Evolutionary conservation across 2,113 vertebrate species (phyloP).

Genomic region (Vulpes ferrilata): DNA sequence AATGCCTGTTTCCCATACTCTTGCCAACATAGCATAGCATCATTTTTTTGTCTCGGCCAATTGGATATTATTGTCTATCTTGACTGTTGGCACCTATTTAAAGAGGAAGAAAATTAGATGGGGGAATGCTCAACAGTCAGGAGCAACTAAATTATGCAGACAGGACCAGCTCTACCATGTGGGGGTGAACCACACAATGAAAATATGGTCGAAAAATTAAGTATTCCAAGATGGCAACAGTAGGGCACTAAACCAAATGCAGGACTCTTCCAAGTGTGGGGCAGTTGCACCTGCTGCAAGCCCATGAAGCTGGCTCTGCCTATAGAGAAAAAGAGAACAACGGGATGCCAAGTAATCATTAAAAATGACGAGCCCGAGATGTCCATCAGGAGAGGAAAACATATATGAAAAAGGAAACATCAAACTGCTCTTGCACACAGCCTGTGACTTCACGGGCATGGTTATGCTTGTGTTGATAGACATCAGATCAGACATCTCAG

Average conservation of each 20-base stretch:
- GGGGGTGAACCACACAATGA: neutral
- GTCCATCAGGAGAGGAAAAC: neutral
- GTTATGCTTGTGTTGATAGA: neutral
- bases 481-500: neutral
- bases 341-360: neutral
- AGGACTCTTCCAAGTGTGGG: neutral
- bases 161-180: neutral
- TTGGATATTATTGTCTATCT: neutral
- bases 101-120: neutral
- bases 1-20: neutral
- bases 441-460: neutral
- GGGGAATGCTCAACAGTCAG: neutral
- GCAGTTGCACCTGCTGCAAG: neutral
- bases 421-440: neutral
- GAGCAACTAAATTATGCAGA: neutral
- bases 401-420: neutral
- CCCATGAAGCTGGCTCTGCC: neutral
- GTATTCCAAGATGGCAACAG: neutral
- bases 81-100: neutral
- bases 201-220: neutral
- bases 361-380: neutral
- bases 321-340: neutral
- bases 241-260: neutral
- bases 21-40: neutral
- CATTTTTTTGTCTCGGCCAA: neutral